Base-by-base conservation (phyloP, 2,797 vertebrate species). In the Falco peregrinus region DNA sequence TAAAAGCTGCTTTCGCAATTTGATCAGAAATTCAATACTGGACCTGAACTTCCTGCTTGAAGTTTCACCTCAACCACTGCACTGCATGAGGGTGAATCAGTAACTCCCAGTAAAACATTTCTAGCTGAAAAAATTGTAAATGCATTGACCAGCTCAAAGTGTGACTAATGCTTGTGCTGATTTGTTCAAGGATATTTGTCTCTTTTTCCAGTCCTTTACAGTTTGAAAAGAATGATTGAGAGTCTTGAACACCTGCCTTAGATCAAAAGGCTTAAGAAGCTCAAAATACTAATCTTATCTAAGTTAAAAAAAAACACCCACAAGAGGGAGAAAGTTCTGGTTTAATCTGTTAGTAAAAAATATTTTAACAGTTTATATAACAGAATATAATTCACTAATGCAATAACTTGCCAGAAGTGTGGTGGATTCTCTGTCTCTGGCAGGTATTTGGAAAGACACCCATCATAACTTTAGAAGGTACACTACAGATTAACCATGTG, bases 271-370 rank as follows among this genome's bases (percentile, higher is more conserved):
- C 54, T 88, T 94, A 79, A 78, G 65, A 57, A 91, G 47, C 18
- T 88, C 53, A 78, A 90, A 90, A 73, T 76, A 53, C 37, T 78
- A 95, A 90, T 91, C 73, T 78, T 88, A 86, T 15, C 25, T 31
- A 93, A 78, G 50, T 84, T 88, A 43, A 91, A 94, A 84, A 29
- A 78, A 68, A 84, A 50, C 47, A 82, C 12, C 10, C 43, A 73
- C 9, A 33, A 76, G 56, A 82, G 13, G 10, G 50, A 65, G 50
- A 92, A 35, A 59, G 84, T 84, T 87, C 54, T 87, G 13, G 22
- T 79, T 92, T 77, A 92, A 87, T 79, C 64, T 74, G 25, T 80
- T 82, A 69, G 45, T 81, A 56, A 64, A 76, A 76, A 35, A 54
- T 6, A 79, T 63, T 67, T 68, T 61, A 84, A 75, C 39, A 59